Evolutionary conservation across 2,888 invertebrate species (phyloP), one percentile per base, ranked within the genome.

Genomic region (Tinea semifulvella): DNA sequence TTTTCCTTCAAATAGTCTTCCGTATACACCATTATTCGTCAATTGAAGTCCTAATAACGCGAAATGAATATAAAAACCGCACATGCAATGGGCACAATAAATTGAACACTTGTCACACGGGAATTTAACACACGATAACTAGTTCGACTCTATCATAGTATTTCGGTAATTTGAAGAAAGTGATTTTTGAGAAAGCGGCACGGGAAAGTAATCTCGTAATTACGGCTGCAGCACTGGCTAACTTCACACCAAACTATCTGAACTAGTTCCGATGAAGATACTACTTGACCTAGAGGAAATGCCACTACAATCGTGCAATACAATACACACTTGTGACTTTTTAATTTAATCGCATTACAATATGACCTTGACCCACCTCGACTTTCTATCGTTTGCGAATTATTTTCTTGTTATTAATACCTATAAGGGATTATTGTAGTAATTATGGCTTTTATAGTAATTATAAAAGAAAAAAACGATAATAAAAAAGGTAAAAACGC

Each of bases 1-100:
- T 89, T 90, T 56, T 85, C 82, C 66, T 83, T 84, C 59, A 89
- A 79, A 66, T 88, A 81, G 56, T 80, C 83, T 68, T 85, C 87
- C 54, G 85, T 84, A 68, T 86, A 85, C 65, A 84, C 82, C 88
- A 88, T 88, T 28, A 73, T 72, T 84, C 68, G 61, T 60, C 48
- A 58, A 58, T 59, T 55, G 67, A 63, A 65, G 62, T 63, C 65
- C 65, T 64, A 65, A 52, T 56, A 68, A 50, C 56, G 53, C 50
- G 47, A 52, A 54, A 46, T 16, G 31, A 19, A 42, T 46, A 26
- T n/a, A 36, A 40, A 46, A 17, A 42, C 58, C 61, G 60, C 55
- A 53, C 58, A 58, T 59, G 46, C 61, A 68, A 65, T 53, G 56
- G 55, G 54, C 63, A 63, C 62, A 52, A 56, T 55, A 62, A 63